Evolutionary conservation across 2,113 vertebrate genomes (phyloP), one percentile per base, ranked within the genome.

Genomic region (Phyllopteryx taeniolatus): DNA sequence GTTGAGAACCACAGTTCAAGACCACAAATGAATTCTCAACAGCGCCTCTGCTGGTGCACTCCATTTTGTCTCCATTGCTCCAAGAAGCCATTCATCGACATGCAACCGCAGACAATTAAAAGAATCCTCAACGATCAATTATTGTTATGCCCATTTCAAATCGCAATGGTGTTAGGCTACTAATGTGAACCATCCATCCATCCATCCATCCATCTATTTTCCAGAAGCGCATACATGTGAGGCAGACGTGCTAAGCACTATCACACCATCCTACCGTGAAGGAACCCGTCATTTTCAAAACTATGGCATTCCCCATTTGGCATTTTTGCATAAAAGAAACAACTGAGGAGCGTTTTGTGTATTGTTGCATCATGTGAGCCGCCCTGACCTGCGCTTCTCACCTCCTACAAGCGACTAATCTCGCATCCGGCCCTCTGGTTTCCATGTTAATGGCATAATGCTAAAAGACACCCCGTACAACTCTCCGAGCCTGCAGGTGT

Each of bases 321-420:
- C 39, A 17, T 65, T 65, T 65, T n/a, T 27, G 2, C 20, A 44
- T 13, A 46, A 22, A 65, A 14, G 42, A 27, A 64, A 65, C 17
- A 43, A 43, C 42, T 44, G 6, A 44, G 20, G 15, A 14, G 12
- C 5, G 33, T 22, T 44, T 10, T 63, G 5, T 43, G 35, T 63
- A 43, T 42, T n/a, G 19, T 63, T 46, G 63, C n/a, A 10, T n/a
- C 19, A 43, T 19, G 19, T 63, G 19, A 39, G 11, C 39, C 8
- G 71, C 47, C 69, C 72, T 73, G 89, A 88, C 86, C 86, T 82
- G 72, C 71, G 84, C 83, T 91, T 92, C 87, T 83, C 91, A 90
- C 89, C 80, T 89, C 73, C 62, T 68, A 39, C 35, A 61, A 44
- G 13, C 39, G 7, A 72, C 84, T 90, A 86, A 92, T 91, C 88